phyloP scores from a whole-genome alignment of 2,797 vertebrate genomes.

The Cryptoprocta ferox region DNA sequence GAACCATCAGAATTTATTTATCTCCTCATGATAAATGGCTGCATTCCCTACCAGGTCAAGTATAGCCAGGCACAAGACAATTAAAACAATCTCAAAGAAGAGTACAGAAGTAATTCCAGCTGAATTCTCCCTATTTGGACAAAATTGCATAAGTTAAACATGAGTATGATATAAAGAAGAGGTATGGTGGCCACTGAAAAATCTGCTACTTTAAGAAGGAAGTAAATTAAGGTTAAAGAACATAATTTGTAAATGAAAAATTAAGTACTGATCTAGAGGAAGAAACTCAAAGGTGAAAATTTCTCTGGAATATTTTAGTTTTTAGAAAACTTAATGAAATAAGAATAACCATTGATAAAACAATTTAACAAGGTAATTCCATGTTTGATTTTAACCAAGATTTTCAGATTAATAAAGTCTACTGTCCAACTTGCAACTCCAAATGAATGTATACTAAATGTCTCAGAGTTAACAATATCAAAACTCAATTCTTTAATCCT shows the following conservation, averaged over 20 bases:
- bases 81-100: not conserved
- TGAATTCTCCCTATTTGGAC: not conserved
- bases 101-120: not conserved
- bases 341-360: not conserved
- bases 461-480: not conserved
- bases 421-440: not conserved
- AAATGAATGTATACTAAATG: not conserved
- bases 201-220: not conserved
- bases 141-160: not conserved
- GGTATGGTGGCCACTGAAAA: not conserved
- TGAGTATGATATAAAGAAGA: not conserved
- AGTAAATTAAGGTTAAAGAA: not conserved
- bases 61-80: not conserved
- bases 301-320: not conserved
- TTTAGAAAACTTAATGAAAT: not conserved
- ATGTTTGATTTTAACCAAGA: not conserved
- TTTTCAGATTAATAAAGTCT: not conserved
- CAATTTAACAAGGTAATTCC: not conserved
- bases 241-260: not conserved
- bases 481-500: not conserved
- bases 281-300: not conserved
- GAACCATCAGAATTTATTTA: not conserved
- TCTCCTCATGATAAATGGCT: not conserved
- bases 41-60: not conserved
- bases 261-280: not conserved